Conservation (phyloP, 2,113 vertebrate genomes). For the Pteruthius melanotis region DNA sequence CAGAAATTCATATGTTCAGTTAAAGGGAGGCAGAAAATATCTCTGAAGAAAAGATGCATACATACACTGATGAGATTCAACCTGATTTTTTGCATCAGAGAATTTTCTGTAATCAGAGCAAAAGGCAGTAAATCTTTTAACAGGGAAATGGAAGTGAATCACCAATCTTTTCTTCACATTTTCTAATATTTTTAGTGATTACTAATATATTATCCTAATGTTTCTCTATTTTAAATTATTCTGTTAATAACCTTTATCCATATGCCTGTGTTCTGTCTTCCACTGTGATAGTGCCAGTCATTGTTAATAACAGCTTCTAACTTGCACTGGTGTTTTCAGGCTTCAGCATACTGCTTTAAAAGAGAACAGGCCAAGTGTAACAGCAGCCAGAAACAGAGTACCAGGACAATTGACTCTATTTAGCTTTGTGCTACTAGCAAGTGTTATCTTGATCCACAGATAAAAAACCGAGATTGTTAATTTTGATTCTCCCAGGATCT, state of each 20-base stretch:
- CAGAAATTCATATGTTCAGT: not conserved
- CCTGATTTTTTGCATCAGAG: not conserved
- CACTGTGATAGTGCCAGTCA: not conserved
- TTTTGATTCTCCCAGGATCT: not conserved
- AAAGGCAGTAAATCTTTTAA: not conserved
- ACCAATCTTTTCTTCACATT: not conserved
- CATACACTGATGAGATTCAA: not conserved
- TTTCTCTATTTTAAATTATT: not conserved
- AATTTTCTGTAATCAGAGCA: not conserved
- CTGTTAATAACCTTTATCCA: not conserved
- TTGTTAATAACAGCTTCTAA: not conserved
- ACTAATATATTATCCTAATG: not conserved
- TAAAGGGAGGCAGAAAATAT: conserved; percentile 1
- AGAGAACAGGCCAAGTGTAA: not conserved
- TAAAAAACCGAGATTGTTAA: not conserved
- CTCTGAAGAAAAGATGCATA: not conserved
- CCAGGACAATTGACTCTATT: not conserved
- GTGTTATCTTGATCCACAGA: not conserved
- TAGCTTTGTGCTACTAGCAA: not conserved
- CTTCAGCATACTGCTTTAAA: not conserved
- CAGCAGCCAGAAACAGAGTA: not conserved
- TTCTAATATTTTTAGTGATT: not conserved
- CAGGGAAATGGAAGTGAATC: not conserved
- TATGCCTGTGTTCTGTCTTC: not conserved
- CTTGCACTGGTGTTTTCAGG: not conserved